A percentile compares a stretch with the other conserved stretches of the same genome.
These are phyloP conservation scores for Amaurobius ferox DNA, from an alignment of 2,888 invertebrate species.

Conservation along the genomic window DNA sequence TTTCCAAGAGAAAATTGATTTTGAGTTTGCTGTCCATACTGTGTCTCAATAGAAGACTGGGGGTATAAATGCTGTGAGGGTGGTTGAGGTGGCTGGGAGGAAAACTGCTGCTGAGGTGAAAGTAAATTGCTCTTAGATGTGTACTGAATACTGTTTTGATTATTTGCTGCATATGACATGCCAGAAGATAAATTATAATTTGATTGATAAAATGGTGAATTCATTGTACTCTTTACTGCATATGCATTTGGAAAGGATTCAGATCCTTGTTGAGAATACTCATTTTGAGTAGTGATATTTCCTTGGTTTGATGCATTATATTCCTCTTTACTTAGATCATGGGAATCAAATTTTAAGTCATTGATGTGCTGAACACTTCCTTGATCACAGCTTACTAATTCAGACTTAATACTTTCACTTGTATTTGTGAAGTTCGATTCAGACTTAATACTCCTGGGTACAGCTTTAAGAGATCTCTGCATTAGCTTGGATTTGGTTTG, in stretches of 20 bases:
- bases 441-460: slow-evolving; percentile 41
- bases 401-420: slow-evolving; percentile 43
- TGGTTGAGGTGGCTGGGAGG: slow-evolving; percentile 29
- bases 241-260: slow-evolving; percentile 44
- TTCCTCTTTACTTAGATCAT: slow-evolving; percentile 48
- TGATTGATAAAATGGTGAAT: slow-evolving; percentile 34
- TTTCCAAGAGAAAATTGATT: slow-evolving; percentile 45
- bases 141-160: slow-evolving; percentile 27
- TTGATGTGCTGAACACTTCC: slow-evolving; percentile 33
- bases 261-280: slow-evolving; percentile 35
- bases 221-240: slow-evolving; percentile 26
- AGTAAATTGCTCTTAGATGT: slow-evolving; percentile 7
- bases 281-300: slow-evolving; percentile 26
- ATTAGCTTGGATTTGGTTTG: slow-evolving; percentile 34
- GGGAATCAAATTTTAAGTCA: slow-evolving; percentile 31
- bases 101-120: slow-evolving; percentile 16
- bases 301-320: slow-evolving; percentile 16
- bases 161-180: slow-evolving; percentile 19
- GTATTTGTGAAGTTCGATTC: slow-evolving; percentile 11
- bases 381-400: slow-evolving; percentile 21
- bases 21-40: slow-evolving; percentile 39
- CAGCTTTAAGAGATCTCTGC: slow-evolving; percentile 41
- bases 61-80: slow-evolving; percentile 30
- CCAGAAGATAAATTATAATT: slow-evolving; percentile 33
- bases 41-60: slow-evolving; percentile 38